phyloP scores from a whole-genome alignment of 2,797 vertebrate species.

The Brachyalestes nurse region DNA sequence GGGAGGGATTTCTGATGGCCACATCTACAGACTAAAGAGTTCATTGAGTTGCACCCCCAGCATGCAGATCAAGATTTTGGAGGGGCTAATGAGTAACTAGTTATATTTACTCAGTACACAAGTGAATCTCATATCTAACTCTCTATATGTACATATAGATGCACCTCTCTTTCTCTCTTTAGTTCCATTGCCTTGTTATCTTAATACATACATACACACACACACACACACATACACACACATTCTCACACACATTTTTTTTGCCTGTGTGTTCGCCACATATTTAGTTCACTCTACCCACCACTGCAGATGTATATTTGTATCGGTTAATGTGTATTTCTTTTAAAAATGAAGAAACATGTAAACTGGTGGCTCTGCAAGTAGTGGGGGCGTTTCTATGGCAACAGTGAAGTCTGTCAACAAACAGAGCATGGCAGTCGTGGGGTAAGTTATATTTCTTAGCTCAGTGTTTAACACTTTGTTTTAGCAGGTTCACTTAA shows the following conservation, averaged over 20 bases:
- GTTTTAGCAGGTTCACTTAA: too few relatives aligned
- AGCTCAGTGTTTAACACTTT: not conserved
- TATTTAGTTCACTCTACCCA: too few relatives aligned
- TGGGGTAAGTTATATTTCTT: constrained; percentile 13
- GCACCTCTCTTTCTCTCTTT: too few relatives aligned
- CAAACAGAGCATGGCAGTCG: constrained; percentile 32
- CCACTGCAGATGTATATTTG: not conserved
- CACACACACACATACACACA: too few relatives aligned
- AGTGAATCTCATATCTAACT: too few relatives aligned
- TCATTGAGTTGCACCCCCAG: not conserved
- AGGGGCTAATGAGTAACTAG: not conserved
- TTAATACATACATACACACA: too few relatives aligned
- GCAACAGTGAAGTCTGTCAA: constrained; percentile 42
- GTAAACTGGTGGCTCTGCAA: too few relatives aligned
- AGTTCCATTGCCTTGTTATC: too few relatives aligned
- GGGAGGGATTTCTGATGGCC: not conserved
- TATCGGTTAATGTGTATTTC: not conserved
- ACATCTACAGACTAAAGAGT: constrained; percentile 24
- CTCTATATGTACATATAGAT: too few relatives aligned
- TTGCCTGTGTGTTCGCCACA: too few relatives aligned
- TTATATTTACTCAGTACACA: not conserved
- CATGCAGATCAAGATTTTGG: not conserved
- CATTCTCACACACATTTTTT: too few relatives aligned
- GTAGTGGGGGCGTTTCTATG: constrained; percentile 24
- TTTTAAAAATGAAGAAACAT: not conserved